Evolutionary conservation across 2,888 invertebrate species (phyloP), one percentile per base, ranked within the genome.

Genomic region (Pristionchus japonicus): DNA sequence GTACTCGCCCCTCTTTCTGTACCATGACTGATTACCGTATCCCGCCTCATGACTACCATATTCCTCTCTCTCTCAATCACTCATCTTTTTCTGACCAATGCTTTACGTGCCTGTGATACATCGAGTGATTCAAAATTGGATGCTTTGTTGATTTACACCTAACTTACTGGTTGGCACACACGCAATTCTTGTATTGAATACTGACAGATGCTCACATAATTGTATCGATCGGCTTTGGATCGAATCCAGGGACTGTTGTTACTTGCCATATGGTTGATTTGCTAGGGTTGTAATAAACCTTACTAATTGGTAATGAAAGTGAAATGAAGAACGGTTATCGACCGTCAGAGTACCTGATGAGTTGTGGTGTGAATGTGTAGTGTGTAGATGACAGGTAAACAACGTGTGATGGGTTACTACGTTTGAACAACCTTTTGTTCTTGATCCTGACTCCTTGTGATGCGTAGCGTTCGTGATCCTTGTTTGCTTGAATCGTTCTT

Each of bases 81-180:
- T 77, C 77, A 43, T 77, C n/a, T 40, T 43, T 40, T 23, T 77
- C 77, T 77, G 43, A 77, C 77, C 77, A 77, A 77, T 77, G 77
- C 77, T 77, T 77, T 77, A 77, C 77, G 77, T 77, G 77, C 77
- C 74, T 77, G 37, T 11, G 27, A 77, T 77, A 77, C 77, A 77
- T 77, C n/a, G 43, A 77, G 77, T 77, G 77, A 77, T 77, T 77
- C 77, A n/a, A n/a, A n/a, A 34, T 77, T 43, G 43, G 20, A 43
- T 77, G 77, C 43, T 47, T 47, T n/a, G 13, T 43, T 27, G n/a
- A 11, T 27, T 15, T n/a, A 74, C 74, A 40, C n/a, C n/a, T n/a
- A n/a, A n/a, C n/a, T 17, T 34, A 17, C n/a, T 67, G 27, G 20
- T 34, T 77, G 77, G n/a, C 43, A 27, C 43, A 77, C 70, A 70